Percentiles rank a stretch among this genome's conserved stretches.
These are phyloP conservation scores for Tachuris rubrigastra DNA, from an alignment of 2,113 vertebrate species.

Conservation along the genomic window DNA sequence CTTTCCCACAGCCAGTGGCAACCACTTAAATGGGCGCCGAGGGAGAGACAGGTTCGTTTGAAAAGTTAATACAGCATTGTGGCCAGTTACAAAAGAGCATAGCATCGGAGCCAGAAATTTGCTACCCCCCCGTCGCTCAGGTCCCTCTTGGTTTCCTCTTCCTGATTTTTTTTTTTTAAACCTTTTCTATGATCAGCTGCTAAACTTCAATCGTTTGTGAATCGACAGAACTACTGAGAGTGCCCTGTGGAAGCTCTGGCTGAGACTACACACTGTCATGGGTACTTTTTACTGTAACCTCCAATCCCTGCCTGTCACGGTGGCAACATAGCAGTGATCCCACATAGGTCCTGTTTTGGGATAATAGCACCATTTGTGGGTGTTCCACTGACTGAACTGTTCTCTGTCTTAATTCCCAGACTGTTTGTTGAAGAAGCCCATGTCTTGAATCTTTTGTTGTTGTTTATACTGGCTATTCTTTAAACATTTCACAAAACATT, in stretches of 20 bases:
- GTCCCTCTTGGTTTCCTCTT: not conserved
- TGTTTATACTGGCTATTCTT: not conserved
- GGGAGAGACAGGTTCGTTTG: not conserved
- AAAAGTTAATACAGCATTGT: conserved; percentile 6
- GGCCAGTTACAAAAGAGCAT: not conserved
- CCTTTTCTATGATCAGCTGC: not conserved
- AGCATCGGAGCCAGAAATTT: not conserved
- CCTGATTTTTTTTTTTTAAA: not conserved
- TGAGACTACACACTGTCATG: fast-evolving
- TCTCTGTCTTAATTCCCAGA: not conserved
- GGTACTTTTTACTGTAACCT: fast-evolving
- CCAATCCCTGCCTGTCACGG: not conserved
- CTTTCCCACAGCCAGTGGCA: conserved; percentile 17
- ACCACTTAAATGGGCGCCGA: not conserved
- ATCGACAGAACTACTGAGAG: not conserved
- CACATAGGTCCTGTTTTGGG: not conserved
- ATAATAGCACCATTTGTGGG: not conserved
- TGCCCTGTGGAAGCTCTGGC: not conserved
- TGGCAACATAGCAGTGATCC: not conserved
- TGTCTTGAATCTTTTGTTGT: not conserved
- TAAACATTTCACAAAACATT: not conserved
- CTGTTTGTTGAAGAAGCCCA: not conserved
- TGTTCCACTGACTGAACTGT: not conserved
- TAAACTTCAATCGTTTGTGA: not conserved
- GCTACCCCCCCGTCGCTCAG: not conserved